Base-by-base conservation (phyloP, 2,888 invertebrate species). In the Ptilodon capucinus region DNA sequence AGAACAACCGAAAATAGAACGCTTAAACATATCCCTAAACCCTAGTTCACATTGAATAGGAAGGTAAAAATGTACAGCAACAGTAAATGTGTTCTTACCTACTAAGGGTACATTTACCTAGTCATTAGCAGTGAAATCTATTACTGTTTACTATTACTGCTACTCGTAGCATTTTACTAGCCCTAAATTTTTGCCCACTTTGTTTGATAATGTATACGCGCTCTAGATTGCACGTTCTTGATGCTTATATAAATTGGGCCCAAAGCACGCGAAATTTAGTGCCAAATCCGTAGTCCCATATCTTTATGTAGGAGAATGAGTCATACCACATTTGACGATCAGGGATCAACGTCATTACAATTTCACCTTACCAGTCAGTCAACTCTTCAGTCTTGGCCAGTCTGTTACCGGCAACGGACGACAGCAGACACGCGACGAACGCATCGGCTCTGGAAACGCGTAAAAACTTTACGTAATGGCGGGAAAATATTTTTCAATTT, bases 381-480 rank as follows among this genome's bases (percentile, higher is more conserved):
- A 62, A 60, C 67, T 60, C 65, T 44, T 14, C n/a, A n/a, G 17
- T 4, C 45, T 54, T 46, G 49, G 57, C 64, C 81, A 84, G 84
- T 84, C 74, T 75, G 64, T 64, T 57, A 64, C 59, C 71, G 78
- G 71, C 76, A 61, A 46, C 71, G 68, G 65, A 44, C 61, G 65
- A 44, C 58, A 71, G 55, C 49, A 69, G 72, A 75, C 76, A 84
- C 71, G 70, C 66, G 63, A 54, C 32, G 54, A 47, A 49, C 43
- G 44, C 57, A 52, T 52, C 41, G 48, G 39, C 46, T 42, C 69
- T 71, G 71, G 59, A 48, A 60, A 59, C 79, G 84, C 86, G 87
- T 74, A 71, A 77, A 74, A 87, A 84, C 76, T 87, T 87, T 76
- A 68, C 79, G 78, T 48, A 52, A 84, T 86, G 86, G 80, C 84